Conservation (phyloP, 2,797 vertebrate genomes). For the Siniperca scherzeri region DNA sequence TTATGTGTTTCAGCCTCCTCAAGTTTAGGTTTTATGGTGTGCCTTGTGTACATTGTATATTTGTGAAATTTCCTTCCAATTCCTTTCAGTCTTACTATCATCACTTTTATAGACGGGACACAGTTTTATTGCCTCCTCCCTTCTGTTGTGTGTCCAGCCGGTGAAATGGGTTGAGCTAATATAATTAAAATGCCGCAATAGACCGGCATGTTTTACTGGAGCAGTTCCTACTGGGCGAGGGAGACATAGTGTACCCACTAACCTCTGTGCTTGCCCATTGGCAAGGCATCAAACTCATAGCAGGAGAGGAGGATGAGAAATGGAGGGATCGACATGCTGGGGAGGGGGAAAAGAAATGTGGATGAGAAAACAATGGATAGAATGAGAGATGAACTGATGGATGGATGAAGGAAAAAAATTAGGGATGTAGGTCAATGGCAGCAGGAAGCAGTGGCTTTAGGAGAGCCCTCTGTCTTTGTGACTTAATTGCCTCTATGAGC, state of each 20-base stretch:
- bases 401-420: constrained; percentile 40
- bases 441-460: constrained; percentile 69
- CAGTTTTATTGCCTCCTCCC: constrained; percentile 51
- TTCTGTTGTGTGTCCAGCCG: constrained; percentile 49
- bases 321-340: constrained; percentile 14
- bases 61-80: constrained; percentile 41
- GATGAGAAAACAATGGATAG: constrained; percentile 46
- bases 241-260: constrained; percentile 51
- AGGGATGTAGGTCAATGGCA: constrained; percentile 65
- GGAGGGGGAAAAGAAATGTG: constrained; percentile 27
- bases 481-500: constrained; percentile 67
- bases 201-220: constrained; percentile 70
- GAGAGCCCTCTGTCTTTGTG: constrained; percentile 65
- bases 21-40: constrained; percentile 50
- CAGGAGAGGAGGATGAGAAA: constrained; percentile 50
- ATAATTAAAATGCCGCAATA: constrained; percentile 77
- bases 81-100: constrained; percentile 38
- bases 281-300: constrained; percentile 64
- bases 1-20: constrained; percentile 54
- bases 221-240: constrained; percentile 63
- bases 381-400: constrained; percentile 48
- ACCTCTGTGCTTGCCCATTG: constrained; percentile 59
- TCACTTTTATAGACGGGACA: constrained; percentile 54
- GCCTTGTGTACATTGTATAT: constrained; percentile 43
- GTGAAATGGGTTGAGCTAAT: constrained; percentile 67